phyloP scores from a whole-genome alignment of 2,113 vertebrate genomes.

The Prinia subflava region DNA sequence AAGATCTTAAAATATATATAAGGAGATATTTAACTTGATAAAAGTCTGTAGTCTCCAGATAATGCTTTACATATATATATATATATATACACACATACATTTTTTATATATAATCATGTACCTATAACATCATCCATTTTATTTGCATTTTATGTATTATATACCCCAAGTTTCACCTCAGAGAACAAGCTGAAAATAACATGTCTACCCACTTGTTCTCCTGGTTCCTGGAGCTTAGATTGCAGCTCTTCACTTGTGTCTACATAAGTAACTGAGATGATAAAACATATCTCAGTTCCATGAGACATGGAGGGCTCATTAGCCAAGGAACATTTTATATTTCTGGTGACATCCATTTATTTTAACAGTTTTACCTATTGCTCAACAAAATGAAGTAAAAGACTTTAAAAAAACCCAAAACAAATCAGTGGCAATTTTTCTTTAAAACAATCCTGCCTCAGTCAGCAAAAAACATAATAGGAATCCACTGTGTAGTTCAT shows the following conservation, averaged over 20 bases:
- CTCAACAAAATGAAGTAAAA: background rate
- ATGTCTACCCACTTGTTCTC: background rate
- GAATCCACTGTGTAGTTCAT: background rate
- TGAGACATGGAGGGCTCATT: background rate
- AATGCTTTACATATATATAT: background rate
- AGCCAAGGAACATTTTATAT: background rate
- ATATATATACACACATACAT: rapidly evolving
- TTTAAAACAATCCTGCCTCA: background rate
- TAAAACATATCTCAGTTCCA: background rate
- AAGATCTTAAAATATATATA: background rate
- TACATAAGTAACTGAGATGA: background rate
- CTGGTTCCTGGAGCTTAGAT: background rate
- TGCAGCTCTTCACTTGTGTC: background rate
- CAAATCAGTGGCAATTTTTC: background rate
- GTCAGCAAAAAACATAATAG: background rate
- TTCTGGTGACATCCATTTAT: background rate
- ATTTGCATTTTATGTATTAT: background rate
- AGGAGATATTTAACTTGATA: background rate
- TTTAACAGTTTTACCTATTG: background rate
- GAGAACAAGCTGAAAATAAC: background rate
- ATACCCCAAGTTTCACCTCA: background rate
- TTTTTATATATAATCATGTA: background rate
- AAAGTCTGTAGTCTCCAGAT: background rate
- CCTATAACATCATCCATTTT: background rate
- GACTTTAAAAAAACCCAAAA: background rate